Evolutionary conservation across 2,797 vertebrate species (phyloP).

Genomic region (Meda fulgida): DNA sequence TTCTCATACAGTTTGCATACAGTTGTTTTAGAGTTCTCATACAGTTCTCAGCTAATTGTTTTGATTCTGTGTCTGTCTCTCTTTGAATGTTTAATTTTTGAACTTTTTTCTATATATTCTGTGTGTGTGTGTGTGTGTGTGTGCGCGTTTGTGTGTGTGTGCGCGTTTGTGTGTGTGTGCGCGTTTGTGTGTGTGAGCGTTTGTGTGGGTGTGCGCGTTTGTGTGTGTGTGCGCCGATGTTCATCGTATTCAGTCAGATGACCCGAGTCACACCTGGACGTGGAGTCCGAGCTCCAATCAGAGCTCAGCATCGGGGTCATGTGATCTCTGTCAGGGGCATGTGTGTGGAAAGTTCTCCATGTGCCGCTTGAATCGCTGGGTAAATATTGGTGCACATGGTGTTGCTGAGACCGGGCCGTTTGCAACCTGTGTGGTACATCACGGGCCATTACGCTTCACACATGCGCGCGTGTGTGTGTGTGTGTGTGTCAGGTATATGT

Average conservation of each 20-base stretch:
- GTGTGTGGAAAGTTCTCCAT: constrained; percentile 61
- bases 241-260: background rate
- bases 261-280: background rate
- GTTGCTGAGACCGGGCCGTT: constrained; percentile 88
- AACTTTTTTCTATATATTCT: too few relatives aligned
- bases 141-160: background rate
- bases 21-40: too few relatives aligned
- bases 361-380: constrained; percentile 87
- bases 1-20: too few relatives aligned
- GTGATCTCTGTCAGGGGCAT: constrained; percentile 58
- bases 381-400: constrained; percentile 99
- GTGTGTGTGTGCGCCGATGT: background rate
- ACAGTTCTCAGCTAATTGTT: too few relatives aligned
- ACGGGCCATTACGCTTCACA: constrained; percentile 89
- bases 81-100: too few relatives aligned
- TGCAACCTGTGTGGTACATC: constrained; percentile 96
- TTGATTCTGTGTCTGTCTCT: too few relatives aligned
- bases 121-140: too few relatives aligned
- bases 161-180: background rate
- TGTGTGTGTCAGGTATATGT: constrained; percentile 14
- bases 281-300: constrained; percentile 19
- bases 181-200: background rate
- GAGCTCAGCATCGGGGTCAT: constrained; percentile 36
- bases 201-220: background rate
- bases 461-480: constrained; percentile 68